Conservation (phyloP, 2,113 vertebrate genomes). For the Callocephalon fimbriatum region DNA sequence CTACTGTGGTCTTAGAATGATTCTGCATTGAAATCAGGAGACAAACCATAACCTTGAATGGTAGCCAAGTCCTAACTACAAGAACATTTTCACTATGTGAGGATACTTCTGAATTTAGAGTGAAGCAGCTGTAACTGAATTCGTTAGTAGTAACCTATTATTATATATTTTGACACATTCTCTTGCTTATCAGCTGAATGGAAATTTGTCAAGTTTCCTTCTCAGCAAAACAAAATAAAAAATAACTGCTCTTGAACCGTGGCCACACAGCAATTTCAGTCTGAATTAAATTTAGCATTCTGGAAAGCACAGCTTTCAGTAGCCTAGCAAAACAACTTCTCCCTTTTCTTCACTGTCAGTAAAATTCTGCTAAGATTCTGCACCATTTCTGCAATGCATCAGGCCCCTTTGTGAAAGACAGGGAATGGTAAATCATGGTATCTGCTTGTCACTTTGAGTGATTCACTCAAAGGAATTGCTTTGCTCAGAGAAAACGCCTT, state of each 20-base stretch:
- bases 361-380: background rate
- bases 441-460: background rate
- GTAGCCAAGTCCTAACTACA: background rate
- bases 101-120: background rate
- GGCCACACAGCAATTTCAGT: background rate
- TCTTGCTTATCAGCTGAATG: background rate
- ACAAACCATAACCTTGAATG: background rate
- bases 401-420: background rate
- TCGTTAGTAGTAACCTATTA: background rate
- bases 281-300: background rate
- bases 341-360: background rate
- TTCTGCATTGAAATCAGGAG: background rate
- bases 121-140: background rate
- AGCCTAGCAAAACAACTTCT: background rate
- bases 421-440: background rate
- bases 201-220: background rate
- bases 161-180: background rate
- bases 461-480: background rate
- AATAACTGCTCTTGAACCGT: background rate
- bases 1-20: background rate
- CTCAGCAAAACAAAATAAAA: background rate
- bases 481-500: background rate
- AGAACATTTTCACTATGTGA: background rate
- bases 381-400: background rate
- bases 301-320: background rate